A percentile compares a stretch with the other conserved stretches of the same genome.
phyloP scores from a whole-genome alignment of 35 echinoderm and acorn worm genomes.

The Strongylocentrotus purpuratus region DNA sequence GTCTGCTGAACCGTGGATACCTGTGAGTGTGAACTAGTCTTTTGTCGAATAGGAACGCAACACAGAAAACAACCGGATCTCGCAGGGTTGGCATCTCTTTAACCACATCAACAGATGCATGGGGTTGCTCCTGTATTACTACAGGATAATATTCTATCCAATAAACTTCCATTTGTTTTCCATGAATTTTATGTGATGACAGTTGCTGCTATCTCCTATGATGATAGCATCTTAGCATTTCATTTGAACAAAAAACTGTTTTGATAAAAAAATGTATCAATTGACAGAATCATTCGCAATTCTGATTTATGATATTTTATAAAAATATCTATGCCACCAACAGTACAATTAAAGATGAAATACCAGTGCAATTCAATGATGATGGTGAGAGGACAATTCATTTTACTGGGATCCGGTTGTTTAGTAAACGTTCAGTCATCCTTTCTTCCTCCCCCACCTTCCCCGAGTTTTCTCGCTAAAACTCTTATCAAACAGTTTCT shows the following conservation, averaged over 20 bases:
- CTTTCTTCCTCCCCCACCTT: neutral
- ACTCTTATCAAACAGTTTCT: neutral
- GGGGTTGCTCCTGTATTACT: no score
- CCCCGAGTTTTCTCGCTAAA: neutral
- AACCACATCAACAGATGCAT: neutral
- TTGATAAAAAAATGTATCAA: no score
- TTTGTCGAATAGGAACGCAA: neutral
- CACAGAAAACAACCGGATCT: neutral
- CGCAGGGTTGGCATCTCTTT: neutral
- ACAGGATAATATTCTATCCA: no score
- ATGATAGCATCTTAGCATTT: no score
- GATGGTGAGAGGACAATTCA: neutral
- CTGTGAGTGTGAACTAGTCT: neutral
- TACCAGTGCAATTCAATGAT: no score
- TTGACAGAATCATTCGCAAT: no score
- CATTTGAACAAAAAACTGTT: no score
- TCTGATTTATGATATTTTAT: no score
- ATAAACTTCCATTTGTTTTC: no score
- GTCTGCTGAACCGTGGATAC: slow-evolving; percentile 40
- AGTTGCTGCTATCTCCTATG: no score
- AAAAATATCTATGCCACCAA: neutral
- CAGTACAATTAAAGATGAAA: neutral
- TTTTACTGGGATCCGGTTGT: neutral
- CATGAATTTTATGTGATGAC: no score
- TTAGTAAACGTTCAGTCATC: neutral